phyloP scores from a whole-genome alignment of 2,797 vertebrate species.

The Urophycis tenuis region DNA sequence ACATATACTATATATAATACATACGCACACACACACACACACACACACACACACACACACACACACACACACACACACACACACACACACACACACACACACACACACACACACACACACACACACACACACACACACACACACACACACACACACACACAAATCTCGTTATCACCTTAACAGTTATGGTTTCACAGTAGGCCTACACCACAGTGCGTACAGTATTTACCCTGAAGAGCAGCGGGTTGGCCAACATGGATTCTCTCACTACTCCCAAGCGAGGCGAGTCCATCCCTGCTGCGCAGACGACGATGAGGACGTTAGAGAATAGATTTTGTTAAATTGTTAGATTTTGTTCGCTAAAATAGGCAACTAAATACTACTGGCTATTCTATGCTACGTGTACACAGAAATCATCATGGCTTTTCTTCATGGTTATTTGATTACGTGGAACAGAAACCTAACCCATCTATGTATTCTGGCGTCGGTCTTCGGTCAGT shows the following conservation, averaged over 20 bases:
- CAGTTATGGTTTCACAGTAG: neutral
- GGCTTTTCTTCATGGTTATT: neutral
- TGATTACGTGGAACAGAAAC: neutral
- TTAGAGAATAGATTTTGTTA: too few species aligned
- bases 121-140: too few species aligned
- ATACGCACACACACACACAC: too few species aligned
- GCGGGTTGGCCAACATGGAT: neutral
- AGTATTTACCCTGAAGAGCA: neutral
- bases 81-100: too few species aligned
- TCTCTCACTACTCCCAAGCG: neutral
- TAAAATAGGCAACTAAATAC: neutral
- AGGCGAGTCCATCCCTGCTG: neutral
- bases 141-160: too few species aligned
- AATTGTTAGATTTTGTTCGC: too few species aligned
- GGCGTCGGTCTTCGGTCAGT: neutral
- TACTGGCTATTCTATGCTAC: neutral
- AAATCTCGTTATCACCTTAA: too few species aligned
- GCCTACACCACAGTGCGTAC: neutral
- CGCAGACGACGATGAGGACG: neutral
- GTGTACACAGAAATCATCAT: neutral
- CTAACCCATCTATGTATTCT: neutral
- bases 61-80: too few species aligned
- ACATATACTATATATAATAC: too few species aligned
- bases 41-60: too few species aligned
- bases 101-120: too few species aligned